phyloP scores from a whole-genome alignment of 2,113 vertebrate species.

The Jaculus jaculus region DNA sequence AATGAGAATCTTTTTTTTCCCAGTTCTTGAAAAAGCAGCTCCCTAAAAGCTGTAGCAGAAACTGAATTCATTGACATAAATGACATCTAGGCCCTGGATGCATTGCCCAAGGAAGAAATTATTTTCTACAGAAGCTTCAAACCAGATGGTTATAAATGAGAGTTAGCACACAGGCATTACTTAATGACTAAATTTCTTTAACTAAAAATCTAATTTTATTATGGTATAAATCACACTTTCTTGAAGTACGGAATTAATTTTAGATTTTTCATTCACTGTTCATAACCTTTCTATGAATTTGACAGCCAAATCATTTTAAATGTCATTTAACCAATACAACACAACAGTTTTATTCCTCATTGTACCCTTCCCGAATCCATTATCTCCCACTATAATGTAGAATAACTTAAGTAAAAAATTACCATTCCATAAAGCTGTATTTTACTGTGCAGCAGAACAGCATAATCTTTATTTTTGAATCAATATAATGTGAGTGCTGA shows the following conservation, averaged over 20 bases:
- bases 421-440: constrained; percentile 70
- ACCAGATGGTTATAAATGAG: constrained; percentile 85
- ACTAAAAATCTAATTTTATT: constrained; percentile 86
- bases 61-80: constrained; percentile 69
- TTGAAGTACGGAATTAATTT: constrained; percentile 77
- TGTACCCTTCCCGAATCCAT: constrained; percentile 73
- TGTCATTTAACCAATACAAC: constrained; percentile 78
- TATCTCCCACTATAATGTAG: constrained; percentile 73
- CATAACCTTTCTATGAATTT: constrained; percentile 73
- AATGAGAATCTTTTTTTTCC: constrained; percentile 12
- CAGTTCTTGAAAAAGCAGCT: not conserved
- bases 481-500: constrained; percentile 71
- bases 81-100: constrained; percentile 63
- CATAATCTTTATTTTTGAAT: constrained; percentile 74
- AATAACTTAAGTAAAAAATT: constrained; percentile 73
- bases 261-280: constrained; percentile 78
- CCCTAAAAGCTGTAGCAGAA: constrained; percentile 22
- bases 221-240: constrained; percentile 82
- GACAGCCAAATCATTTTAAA: constrained; percentile 79
- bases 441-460: constrained; percentile 63
- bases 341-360: constrained; percentile 77
- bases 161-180: constrained; percentile 78
- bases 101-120: constrained; percentile 74
- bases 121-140: constrained; percentile 76
- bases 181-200: constrained; percentile 86